Conservation (phyloP, 2,888 invertebrate genomes). For the Scaptomyza tumidula region DNA sequence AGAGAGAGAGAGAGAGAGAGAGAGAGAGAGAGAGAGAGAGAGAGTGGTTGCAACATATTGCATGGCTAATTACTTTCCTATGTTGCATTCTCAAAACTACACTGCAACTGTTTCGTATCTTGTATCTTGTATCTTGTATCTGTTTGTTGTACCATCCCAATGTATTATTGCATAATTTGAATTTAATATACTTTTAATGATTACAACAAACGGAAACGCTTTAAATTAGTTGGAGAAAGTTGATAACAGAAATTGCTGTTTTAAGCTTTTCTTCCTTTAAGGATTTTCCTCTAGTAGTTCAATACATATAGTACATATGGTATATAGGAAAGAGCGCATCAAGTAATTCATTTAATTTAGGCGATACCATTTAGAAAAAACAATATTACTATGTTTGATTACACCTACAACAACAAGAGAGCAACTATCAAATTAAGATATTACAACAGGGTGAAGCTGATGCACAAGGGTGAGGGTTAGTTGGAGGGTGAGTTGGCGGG, state of each 20-base stretch:
- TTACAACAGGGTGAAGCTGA: slow-evolving; percentile 36
- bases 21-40: too few species aligned
- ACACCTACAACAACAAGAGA: slow-evolving; percentile 5
- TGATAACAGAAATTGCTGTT: neutral
- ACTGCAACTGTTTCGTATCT: slow-evolving; percentile 6
- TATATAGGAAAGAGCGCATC: neutral
- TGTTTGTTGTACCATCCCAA: neutral
- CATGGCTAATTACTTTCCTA: slow-evolving; percentile 66
- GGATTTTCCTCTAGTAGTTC: too few species aligned
- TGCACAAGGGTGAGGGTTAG: neutral
- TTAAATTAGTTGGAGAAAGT: neutral
- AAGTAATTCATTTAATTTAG: slow-evolving; percentile 39
- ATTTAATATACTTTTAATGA: slow-evolving; percentile 57
- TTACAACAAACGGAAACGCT: too few species aligned
- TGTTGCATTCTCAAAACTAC: slow-evolving; percentile 9
- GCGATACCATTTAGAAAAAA: slow-evolving; percentile 26
- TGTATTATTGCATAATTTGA: slow-evolving; percentile 34
- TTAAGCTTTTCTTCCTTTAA: too few species aligned
- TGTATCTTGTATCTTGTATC: neutral
- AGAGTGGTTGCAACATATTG: slow-evolving; percentile 36
- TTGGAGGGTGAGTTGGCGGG: neutral
- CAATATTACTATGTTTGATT: slow-evolving; percentile 33
- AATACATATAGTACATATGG: neutral
- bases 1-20: neutral
- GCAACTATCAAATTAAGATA: slow-evolving; percentile 61